These are phyloP conservation scores for Halcyon senegalensis DNA, from an alignment of 2,113 vertebrate species.

Conservation along the genomic window DNA sequence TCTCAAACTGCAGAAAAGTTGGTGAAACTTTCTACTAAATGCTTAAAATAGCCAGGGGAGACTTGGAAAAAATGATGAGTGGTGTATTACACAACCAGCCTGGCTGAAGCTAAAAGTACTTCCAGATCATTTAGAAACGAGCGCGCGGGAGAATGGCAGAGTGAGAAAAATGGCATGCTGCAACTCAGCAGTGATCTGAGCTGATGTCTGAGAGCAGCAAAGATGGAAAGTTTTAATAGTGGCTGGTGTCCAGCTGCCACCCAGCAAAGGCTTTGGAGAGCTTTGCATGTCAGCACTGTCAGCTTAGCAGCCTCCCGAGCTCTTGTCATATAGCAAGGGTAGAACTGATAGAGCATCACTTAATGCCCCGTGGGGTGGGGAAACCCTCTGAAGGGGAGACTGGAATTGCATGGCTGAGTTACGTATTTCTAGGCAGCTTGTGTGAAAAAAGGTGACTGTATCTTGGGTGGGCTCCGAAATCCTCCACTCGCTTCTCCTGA, in stretches of 20 bases:
- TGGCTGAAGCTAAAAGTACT: background rate
- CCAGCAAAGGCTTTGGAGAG: background rate
- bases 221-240: background rate
- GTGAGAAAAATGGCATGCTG: background rate
- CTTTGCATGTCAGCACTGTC: background rate
- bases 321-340: fast-evolving
- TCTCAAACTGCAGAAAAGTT: background rate
- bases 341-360: fast-evolving
- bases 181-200: background rate
- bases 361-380: fast-evolving
- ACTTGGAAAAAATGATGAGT: slow-evolving; percentile 22
- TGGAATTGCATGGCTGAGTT: background rate
- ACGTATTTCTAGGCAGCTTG: background rate
- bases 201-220: background rate
- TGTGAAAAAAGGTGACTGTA: background rate
- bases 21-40: background rate
- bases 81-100: background rate
- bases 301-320: background rate
- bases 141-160: background rate
- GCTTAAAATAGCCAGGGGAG: slow-evolving; percentile 30
- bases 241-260: background rate
- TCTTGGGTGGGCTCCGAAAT: background rate
- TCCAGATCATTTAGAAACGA: background rate
- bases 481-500: background rate
- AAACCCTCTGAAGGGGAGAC: background rate